These are phyloP conservation scores for Acestrorhynchus altus DNA, from an alignment of 2,797 vertebrate species.

Conservation along the genomic window DNA sequence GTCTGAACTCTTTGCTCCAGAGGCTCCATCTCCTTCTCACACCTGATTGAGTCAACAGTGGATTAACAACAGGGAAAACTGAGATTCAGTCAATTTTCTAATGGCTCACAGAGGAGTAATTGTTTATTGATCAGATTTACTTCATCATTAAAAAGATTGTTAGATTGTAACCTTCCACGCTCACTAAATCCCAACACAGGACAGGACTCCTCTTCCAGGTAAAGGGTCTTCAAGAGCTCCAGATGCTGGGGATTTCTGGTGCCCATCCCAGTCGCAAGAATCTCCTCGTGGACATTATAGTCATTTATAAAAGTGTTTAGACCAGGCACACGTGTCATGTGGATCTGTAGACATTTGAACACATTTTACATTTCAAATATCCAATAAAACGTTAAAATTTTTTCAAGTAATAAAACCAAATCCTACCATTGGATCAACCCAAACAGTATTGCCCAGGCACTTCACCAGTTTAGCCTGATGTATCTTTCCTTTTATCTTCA, in stretches of 20 bases:
- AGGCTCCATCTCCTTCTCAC: slow-evolving; percentile 12
- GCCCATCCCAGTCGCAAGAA: slow-evolving; percentile 75
- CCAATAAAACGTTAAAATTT: too few relatives aligned
- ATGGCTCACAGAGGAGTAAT: background rate
- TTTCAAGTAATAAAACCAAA: too few relatives aligned
- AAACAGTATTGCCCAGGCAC: slow-evolving; percentile 84
- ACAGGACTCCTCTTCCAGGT: slow-evolving; percentile 20
- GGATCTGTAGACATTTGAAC: slow-evolving; percentile 70
- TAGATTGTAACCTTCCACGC: slow-evolving; percentile 28
- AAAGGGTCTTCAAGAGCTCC: slow-evolving; percentile 65
- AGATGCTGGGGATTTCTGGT: slow-evolving; percentile 72
- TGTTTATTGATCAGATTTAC: background rate
- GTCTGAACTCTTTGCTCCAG: slow-evolving; percentile 22
- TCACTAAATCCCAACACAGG: background rate
- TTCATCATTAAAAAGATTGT: too few relatives aligned
- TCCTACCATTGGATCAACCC: slow-evolving; percentile 91
- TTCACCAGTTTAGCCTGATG: slow-evolving; percentile 86
- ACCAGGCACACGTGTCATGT: slow-evolving; percentile 68
- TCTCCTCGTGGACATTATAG: slow-evolving; percentile 73
- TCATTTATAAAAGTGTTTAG: slow-evolving; percentile 76
- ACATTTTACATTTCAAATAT: too few relatives aligned
- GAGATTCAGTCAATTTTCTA: too few relatives aligned
- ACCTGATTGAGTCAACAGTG: slow-evolving; percentile 16
- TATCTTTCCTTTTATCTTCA: slow-evolving; percentile 83
- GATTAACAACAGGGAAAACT: background rate